Percentiles rank a stretch among this genome's conserved stretches.
Evolutionary conservation across 2,797 vertebrate species (phyloP).

Genomic region (Rhynchotus rufescens): DNA sequence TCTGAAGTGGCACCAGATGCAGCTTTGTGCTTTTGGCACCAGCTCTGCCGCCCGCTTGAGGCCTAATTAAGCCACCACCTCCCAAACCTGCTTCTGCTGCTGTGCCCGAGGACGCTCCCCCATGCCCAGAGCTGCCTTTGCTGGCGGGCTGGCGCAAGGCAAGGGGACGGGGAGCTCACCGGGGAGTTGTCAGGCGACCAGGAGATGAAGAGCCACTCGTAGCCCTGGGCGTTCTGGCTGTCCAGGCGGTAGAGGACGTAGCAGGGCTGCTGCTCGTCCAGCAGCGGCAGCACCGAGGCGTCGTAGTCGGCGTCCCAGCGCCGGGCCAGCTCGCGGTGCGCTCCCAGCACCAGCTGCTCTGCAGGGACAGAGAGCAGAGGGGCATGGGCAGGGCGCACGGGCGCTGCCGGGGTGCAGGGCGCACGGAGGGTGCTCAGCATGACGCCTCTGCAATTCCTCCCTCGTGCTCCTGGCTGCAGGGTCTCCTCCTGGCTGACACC

Average conservation of each 20-base stretch:
- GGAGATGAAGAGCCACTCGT: conserved; percentile 96
- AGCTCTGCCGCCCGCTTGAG: accelerated
- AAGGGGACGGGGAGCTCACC: conserved; percentile 77
- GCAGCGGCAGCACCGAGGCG: conserved; percentile 88
- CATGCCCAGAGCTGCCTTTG: not conserved
- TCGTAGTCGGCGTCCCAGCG: conserved; percentile 96
- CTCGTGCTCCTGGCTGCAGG: accelerated
- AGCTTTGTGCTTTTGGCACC: not conserved
- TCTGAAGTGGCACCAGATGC: not conserved
- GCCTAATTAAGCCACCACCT: not conserved
- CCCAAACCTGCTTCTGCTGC: not conserved
- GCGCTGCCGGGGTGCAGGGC: not conserved
- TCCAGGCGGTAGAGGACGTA: conserved; percentile 97
- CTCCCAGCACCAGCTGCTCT: conserved; percentile 96
- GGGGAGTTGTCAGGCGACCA: conserved; percentile 98
- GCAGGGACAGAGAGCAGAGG: conserved; percentile 35
- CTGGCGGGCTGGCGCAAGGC: too few species aligned
- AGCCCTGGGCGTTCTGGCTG: conserved; percentile 94
- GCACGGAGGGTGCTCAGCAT: accelerated
- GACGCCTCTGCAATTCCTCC: not conserved
- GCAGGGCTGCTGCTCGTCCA: conserved; percentile 91
- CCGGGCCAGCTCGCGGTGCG: conserved; percentile 86
- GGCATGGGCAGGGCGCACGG: not conserved
- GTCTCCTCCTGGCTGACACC: not conserved
- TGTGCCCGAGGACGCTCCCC: accelerated